These are phyloP conservation scores for Steatornis caripensis DNA, from an alignment of 2,113 vertebrate species.

Conservation along the genomic window DNA sequence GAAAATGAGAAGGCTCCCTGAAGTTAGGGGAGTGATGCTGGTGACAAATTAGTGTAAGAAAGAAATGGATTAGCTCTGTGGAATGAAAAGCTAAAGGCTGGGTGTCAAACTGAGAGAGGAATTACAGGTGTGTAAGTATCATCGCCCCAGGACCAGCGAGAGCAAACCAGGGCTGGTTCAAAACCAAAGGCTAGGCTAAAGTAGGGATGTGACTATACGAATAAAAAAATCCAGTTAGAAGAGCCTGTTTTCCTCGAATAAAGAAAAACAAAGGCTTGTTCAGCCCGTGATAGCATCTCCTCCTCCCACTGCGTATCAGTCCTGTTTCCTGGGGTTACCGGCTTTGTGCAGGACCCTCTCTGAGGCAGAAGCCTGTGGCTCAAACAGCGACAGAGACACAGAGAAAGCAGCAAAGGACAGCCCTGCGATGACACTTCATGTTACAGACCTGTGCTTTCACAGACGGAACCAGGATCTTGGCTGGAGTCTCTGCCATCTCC, in stretches of 20 bases:
- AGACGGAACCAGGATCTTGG: background rate
- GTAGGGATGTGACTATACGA: background rate
- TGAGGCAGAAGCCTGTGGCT: background rate
- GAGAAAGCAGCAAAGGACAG: background rate
- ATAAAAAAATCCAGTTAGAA: background rate
- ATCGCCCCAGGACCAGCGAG: background rate
- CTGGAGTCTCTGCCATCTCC: background rate
- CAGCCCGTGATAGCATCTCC: background rate
- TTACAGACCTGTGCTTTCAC: background rate
- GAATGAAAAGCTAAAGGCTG: background rate
- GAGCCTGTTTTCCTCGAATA: background rate
- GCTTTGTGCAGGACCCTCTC: background rate
- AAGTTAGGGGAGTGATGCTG: background rate
- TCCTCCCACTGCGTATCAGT: background rate
- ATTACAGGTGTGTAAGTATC: background rate
- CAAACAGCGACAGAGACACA: rapidly evolving
- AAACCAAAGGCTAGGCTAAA: background rate
- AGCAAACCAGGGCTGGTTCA: background rate
- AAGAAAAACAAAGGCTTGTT: background rate
- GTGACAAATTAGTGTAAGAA: background rate
- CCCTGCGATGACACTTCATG: background rate
- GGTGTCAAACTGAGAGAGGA: background rate
- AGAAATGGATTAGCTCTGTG: background rate
- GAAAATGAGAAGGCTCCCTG: background rate
- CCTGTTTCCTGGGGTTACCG: background rate